Base-by-base conservation (phyloP, 2,113 vertebrate genomes). In the Callipepla squamata region DNA sequence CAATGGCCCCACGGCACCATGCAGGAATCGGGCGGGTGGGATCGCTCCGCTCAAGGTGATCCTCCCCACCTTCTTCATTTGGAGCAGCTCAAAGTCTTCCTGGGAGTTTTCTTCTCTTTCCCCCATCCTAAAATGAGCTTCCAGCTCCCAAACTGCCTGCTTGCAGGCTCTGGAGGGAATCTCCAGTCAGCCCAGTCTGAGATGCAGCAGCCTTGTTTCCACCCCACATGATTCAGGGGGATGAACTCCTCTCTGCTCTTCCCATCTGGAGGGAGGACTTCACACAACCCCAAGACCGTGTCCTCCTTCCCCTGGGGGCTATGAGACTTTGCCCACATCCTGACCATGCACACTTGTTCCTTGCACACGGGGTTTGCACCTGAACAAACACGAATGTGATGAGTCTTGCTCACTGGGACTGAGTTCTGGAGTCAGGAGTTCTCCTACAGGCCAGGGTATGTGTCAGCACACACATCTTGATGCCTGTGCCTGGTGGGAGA, bases 321-420 rank as follows among this genome's bases (percentile, higher is more conserved):
- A 19, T 4, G 15, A 76, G 23, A 75, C 21, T 11, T 57, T 78
- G 69, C 1, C 26, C 0, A 0, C 7, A 25, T 42, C 73, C 73
- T 58, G 34, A 8, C 45, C 14, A 1, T 13, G 65, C 15, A 17
- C 22, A 77, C 14, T 19, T 59, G 51, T 30, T 67, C 13, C 48
- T 76, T 51, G 42, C 28, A 61, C 6, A 36, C 11, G 40, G 66
- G 15, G 1, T 19, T 75, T 70, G 40, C 3, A 28, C 25, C 38
- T 50, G 28, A 78, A 42, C 2, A 11, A 15, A 6, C 10, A 2
- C 4, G 28, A n/a, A 17, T 0, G 2, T 9, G 21, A 44, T 0
- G 4, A 6, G 9, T 5, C n/a, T 57, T 80, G 45, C 30, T 19
- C 15, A 6, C 3, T 7, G 61, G 28, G 53, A 8, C 20, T 63